These are phyloP conservation scores for Megaceryle maxima DNA, from an alignment of 2,113 vertebrate genomes.

Conservation along the genomic window DNA sequence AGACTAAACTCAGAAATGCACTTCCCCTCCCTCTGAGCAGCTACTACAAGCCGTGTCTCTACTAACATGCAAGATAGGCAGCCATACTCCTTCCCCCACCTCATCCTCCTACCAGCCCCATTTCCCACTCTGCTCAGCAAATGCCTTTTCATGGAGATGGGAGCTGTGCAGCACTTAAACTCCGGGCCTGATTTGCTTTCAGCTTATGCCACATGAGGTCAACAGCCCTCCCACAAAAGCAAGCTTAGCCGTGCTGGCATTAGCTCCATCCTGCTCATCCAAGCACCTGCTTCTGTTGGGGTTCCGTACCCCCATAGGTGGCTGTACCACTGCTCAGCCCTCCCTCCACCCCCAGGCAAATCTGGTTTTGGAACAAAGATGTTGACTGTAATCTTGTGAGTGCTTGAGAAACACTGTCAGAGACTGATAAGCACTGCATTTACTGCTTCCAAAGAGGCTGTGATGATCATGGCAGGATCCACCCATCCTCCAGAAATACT, in stretches of 20 bases:
- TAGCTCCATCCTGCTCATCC: not conserved
- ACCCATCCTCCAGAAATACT: not conserved
- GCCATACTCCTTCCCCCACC: not conserved
- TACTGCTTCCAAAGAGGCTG: not conserved
- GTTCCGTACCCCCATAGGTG: not conserved
- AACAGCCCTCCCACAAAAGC: not conserved
- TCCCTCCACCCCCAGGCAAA: not conserved
- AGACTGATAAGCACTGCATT: not conserved
- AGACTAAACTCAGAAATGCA: not conserved
- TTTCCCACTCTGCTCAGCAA: not conserved
- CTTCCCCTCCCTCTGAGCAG: not conserved
- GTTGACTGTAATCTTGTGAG: not conserved
- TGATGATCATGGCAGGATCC: not conserved
- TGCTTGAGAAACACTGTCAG: not conserved
- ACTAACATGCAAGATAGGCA: not conserved
- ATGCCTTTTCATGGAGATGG: not conserved
- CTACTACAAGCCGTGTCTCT: not conserved
- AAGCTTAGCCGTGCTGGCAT: not conserved
- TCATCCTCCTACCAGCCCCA: not conserved
- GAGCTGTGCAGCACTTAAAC: not conserved
- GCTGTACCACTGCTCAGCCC: not conserved
- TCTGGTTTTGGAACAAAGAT: not conserved
- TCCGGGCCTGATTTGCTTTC: not conserved
- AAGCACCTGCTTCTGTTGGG: not conserved
- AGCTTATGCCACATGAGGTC: not conserved